These are phyloP conservation scores for Sigmodon hispidus DNA, from an alignment of 2,113 vertebrate species.

Conservation along the genomic window DNA sequence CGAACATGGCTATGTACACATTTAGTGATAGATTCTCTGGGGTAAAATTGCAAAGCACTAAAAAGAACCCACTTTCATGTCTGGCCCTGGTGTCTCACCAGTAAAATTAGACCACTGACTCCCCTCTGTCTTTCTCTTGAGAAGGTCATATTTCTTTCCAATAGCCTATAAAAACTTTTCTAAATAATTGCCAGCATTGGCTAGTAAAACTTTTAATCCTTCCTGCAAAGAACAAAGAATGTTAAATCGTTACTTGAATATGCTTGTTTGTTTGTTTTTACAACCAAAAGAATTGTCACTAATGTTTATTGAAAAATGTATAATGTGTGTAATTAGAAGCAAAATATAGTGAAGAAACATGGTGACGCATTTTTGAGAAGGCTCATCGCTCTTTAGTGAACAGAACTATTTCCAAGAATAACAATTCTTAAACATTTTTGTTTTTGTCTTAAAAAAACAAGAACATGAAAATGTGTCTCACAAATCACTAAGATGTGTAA, in stretches of 20 bases:
- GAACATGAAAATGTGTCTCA: conserved; percentile 70
- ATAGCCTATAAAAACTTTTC: conserved; percentile 58
- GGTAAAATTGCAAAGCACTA: conserved; percentile 71
- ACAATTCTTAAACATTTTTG: conserved; percentile 61
- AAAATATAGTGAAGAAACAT: conserved; percentile 73
- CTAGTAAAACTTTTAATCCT: conserved; percentile 82
- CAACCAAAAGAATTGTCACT: conserved; percentile 70
- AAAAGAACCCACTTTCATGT: conserved; percentile 78
- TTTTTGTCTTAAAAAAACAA: conserved; percentile 46
- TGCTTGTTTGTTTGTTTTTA: conserved; percentile 55
- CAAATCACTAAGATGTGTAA: conserved; percentile 76
- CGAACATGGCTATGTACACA: conserved; percentile 67
- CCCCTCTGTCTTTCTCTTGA: conserved; percentile 76
- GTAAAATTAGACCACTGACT: conserved; percentile 78
- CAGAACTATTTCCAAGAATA: conserved; percentile 73
- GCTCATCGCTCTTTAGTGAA: conserved; percentile 70
- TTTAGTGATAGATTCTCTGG: conserved; percentile 69
- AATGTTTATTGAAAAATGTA: conserved; percentile 70
- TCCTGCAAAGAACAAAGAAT: conserved; percentile 77
- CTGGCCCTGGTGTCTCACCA: conserved; percentile 69
- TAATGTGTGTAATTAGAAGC: conserved; percentile 75
- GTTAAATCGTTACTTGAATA: conserved; percentile 78
- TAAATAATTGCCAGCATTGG: conserved; percentile 77
- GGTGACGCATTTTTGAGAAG: conserved; percentile 69
- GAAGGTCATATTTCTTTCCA: conserved; percentile 80